Base-by-base conservation (phyloP, 2,797 vertebrate genomes). In the Pyrocephalus nanus region DNA sequence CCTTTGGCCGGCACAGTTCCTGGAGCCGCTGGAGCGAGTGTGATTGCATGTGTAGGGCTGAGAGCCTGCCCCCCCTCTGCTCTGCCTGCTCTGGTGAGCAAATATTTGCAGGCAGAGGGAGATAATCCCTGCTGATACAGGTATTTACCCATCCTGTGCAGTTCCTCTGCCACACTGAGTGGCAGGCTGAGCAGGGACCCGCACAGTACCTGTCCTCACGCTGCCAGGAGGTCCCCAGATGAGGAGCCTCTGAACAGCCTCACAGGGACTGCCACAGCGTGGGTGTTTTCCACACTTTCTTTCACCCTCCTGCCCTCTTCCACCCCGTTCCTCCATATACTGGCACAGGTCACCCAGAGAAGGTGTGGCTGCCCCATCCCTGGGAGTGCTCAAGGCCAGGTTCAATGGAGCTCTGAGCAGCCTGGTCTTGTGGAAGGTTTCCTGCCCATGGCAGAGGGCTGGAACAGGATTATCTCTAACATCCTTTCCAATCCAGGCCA, bases 51-150 rank as follows among this genome's bases (percentile, higher is more conserved):
- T 14, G 86, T 25, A 6, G 62, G 61, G 71, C 92, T 51, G 73
- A 47, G 9, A 0, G 3, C 6, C 61, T 29, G 81, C 38, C 73
- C 80, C 4, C 29, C 88, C 53, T 60, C 95, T 93, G 93, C 86
- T 21, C 1, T 50, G n/a, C 47, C 84, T 65, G 92, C 94, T 87
- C 91, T 21, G 72, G 6, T 88, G 91, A 95, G 81, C 92, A 83
- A 89, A 93, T 69, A 95, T 93, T 88, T 88, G 92, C 78, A 74
- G 91, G 92, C 57, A 87, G 57, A 3, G 71, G 86, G 50, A 87
- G 84, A 54, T 93, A 83, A 92, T 48, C 88, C 45, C 84, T 62
- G 79, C 38, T 61, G 61, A 69, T 61, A 5, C 61, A 67, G 82
- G 91, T 86, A 23, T 94, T 92, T 91, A 82, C 78, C 62, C 58